phyloP scores from a whole-genome alignment of 1,140 invertebrate genomes.

The Sipha flava region DNA sequence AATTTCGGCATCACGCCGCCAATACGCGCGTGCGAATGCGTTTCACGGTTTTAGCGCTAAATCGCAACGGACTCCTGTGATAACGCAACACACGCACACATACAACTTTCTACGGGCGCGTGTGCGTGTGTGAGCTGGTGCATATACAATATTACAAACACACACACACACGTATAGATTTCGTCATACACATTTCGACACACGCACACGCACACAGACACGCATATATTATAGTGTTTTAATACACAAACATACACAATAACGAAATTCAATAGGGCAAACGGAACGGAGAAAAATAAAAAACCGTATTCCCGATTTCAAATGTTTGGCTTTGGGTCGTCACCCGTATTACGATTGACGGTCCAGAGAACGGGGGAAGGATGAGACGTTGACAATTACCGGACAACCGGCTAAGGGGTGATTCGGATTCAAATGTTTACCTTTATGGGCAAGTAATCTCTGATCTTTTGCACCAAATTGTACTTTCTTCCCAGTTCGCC shows the following conservation, averaged over 20 bases:
- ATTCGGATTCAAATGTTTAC: too few relatives aligned
- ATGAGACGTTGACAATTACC: too few relatives aligned
- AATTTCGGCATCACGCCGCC: background rate
- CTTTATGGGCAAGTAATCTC: conserved; percentile 63
- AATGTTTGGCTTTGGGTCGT: too few relatives aligned
- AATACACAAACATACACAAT: background rate
- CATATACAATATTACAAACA: conserved; percentile 8
- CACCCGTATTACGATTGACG: background rate
- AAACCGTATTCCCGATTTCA: too few relatives aligned
- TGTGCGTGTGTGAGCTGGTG: background rate
- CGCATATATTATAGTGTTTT: too few relatives aligned
- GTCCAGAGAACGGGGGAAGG: too few relatives aligned
- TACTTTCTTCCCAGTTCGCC: conserved; percentile 62
- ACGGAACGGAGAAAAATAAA: background rate
- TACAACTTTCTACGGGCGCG: background rate
- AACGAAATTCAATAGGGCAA: conserved; percentile 13
- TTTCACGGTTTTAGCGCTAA: background rate
- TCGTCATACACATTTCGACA: conserved; percentile 21
- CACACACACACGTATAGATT: background rate
- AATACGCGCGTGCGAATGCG: background rate
- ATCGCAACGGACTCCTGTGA: background rate
- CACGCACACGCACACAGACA: too few relatives aligned
- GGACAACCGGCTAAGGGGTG: too few relatives aligned
- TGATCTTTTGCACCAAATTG: conserved; percentile 63
- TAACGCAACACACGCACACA: conserved; percentile 4